Evolutionary conservation across 2,888 invertebrate species (phyloP).

Genomic region (Trileptium ribeirensis): DNA sequence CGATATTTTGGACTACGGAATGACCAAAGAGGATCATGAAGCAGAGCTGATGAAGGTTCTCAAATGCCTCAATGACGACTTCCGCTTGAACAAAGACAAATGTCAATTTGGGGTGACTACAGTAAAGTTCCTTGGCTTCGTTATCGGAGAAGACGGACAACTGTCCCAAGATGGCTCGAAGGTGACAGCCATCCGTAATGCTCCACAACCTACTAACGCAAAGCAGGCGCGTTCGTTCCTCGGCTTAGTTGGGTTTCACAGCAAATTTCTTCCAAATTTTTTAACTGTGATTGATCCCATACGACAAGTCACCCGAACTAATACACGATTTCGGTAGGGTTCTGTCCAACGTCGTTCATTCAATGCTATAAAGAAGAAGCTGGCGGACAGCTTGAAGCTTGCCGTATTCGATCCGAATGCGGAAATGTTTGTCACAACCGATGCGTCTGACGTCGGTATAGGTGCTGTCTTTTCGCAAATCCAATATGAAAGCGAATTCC

Average conservation of each 20-base stretch:
- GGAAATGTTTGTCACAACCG: too few relatives aligned
- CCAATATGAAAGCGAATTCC: slow-evolving; percentile 1
- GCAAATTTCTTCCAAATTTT: neutral
- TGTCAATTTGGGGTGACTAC: neutral
- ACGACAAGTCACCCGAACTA: too few relatives aligned
- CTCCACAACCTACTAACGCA: neutral
- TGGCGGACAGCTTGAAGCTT: too few relatives aligned
- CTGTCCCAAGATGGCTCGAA: neutral
- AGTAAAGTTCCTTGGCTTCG: neutral
- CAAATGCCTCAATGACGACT: neutral
- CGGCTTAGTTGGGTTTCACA: too few relatives aligned
- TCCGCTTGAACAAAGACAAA: neutral
- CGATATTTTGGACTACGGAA: slow-evolving; percentile 6
- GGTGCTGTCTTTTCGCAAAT: neutral
- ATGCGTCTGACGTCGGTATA: too few relatives aligned
- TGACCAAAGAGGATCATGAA: slow-evolving; percentile 23
- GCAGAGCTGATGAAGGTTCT: slow-evolving; percentile 31
- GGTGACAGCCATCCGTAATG: neutral
- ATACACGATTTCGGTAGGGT: too few relatives aligned
- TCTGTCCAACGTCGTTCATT: too few relatives aligned
- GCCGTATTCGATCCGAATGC: too few relatives aligned
- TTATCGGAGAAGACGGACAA: neutral
- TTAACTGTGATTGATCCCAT: neutral
- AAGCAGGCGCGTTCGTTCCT: neutral
- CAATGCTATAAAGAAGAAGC: too few relatives aligned